Evolutionary conservation across 2,888 invertebrate genomes (phyloP), one percentile per base, ranked within the genome.

Genomic region (Nymphalis polychloros): DNA sequence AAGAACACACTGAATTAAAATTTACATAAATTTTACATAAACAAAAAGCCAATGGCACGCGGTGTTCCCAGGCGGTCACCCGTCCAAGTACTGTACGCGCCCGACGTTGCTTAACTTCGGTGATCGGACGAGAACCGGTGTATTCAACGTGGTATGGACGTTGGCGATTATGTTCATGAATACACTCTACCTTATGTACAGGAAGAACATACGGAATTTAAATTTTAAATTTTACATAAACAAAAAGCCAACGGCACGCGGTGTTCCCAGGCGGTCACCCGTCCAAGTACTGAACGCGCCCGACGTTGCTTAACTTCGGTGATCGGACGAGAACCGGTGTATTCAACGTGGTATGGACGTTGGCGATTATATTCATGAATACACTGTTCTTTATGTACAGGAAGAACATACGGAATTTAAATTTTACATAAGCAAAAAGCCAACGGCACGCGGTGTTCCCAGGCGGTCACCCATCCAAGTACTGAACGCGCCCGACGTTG

Each of bases 181-280:
- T 13, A 13, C 4, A 41, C 4, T 13, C 13, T 41, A 41, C 13
- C 2, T 23, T 23, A 23, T 23, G 1, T 23, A 23, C 1, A 23
- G 2, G 2, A 23, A 23, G 23, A 23, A 23, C 23, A 23, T 2
- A 23, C 23, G 23, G 23, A 23, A 23, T 23, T 23, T 1, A 23
- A 23, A 23, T 23, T n/a, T n/a, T n/a, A n/a, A n/a, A n/a, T n/a
- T 23, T 23, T 23, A 23, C 23, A 23, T 13, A 4, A 27, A 2
- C 20, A 74, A 79, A 79, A 80, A 76, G 82, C 81, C 83, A 83
- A 84, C 84, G 77, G 76, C 79, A 82, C 83, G 81, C 75, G 80
- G 82, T 83, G 81, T 83, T 83, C 81, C 83, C 82, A 84, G 80
- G 83, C 81, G 83, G 82, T 83, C 81, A 83, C 81, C 83, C 82